A percentile compares a stretch with the other conserved stretches of the same genome.
These are phyloP conservation scores for Caenorhabditis sp. DNA, from an alignment of 2,888 invertebrate species.

Conservation along the genomic window DNA sequence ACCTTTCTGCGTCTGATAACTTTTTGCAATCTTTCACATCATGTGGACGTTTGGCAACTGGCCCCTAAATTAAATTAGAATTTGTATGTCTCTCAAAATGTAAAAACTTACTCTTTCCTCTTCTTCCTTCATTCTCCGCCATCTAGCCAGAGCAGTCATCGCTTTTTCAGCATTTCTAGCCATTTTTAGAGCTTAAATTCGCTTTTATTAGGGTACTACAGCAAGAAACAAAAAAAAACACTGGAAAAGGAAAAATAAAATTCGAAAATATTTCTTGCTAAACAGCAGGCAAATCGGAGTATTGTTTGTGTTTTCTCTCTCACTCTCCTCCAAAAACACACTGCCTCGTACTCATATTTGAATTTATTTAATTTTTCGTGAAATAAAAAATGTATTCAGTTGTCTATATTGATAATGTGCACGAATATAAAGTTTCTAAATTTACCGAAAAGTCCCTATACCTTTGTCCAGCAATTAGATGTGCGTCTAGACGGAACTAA, in stretches of 20 bases:
- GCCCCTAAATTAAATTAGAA: constrained; percentile 57
- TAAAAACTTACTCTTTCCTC: constrained; percentile 74
- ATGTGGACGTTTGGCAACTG: constrained; percentile 65
- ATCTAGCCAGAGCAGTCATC: constrained; percentile 97
- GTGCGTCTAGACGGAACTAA: no score
- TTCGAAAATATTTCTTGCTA: constrained; percentile 15
- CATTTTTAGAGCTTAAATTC: constrained; percentile 71
- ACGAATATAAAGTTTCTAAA: no score
- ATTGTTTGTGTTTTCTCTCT: constrained; percentile 12
- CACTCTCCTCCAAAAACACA: background rate
- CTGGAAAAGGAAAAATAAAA: constrained; percentile 12
- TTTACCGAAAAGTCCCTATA: no score
- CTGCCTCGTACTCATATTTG: background rate
- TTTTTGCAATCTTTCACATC: constrained; percentile 90
- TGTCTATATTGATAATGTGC: no score
- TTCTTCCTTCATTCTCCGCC: constrained; percentile 94
- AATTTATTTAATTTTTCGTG: background rate
- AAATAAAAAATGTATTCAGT: no score
- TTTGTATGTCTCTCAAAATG: background rate
- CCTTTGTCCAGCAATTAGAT: no score
- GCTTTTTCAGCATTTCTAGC: constrained; percentile 97
- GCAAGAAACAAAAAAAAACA: background rate
- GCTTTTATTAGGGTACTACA: background rate
- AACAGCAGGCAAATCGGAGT: constrained; percentile 22
- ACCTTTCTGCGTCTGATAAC: constrained; percentile 83